These are phyloP conservation scores for Nomada goodeniana DNA, from an alignment of 2,888 invertebrate genomes.

Conservation along the genomic window DNA sequence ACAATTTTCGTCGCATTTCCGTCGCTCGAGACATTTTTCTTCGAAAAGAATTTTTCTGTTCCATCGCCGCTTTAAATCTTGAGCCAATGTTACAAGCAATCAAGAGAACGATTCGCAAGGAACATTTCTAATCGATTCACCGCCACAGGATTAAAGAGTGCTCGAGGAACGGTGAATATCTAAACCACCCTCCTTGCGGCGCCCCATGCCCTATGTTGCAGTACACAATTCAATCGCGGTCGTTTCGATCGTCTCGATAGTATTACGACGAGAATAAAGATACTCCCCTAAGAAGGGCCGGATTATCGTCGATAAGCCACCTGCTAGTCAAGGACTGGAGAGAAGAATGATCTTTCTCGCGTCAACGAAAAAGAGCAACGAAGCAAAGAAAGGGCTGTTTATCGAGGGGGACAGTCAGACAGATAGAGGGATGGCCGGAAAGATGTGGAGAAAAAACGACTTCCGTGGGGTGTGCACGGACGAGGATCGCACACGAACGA, in stretches of 20 bases:
- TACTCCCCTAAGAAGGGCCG: neutral
- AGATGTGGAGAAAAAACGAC: neutral
- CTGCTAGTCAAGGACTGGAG: neutral
- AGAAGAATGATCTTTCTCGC: neutral
- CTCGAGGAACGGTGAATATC: neutral
- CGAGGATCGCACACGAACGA: slow-evolving; percentile 19
- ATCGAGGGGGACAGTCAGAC: slow-evolving; percentile 7
- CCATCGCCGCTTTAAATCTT: too few species aligned
- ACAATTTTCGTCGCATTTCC: too few species aligned
- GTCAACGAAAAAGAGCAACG: slow-evolving; percentile 22
- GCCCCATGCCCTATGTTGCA: neutral
- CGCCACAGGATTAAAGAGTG: neutral
- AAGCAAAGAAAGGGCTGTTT: slow-evolving; percentile 13
- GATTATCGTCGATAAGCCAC: slow-evolving; percentile 34
- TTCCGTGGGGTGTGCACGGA: neutral
- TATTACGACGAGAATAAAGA: slow-evolving; percentile 38
- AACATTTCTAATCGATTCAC: too few species aligned
- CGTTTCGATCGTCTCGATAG: slow-evolving; percentile 1
- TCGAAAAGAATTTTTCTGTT: too few species aligned
- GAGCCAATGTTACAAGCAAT: too few species aligned
- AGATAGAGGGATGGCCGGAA: neutral
- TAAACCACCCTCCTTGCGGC: neutral
- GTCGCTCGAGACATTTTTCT: too few species aligned
- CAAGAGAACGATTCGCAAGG: neutral
- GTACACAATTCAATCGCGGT: slow-evolving; percentile 27